Conservation (phyloP, 2,888 invertebrate genomes). For the Hirtodrosophila trivittata region DNA sequence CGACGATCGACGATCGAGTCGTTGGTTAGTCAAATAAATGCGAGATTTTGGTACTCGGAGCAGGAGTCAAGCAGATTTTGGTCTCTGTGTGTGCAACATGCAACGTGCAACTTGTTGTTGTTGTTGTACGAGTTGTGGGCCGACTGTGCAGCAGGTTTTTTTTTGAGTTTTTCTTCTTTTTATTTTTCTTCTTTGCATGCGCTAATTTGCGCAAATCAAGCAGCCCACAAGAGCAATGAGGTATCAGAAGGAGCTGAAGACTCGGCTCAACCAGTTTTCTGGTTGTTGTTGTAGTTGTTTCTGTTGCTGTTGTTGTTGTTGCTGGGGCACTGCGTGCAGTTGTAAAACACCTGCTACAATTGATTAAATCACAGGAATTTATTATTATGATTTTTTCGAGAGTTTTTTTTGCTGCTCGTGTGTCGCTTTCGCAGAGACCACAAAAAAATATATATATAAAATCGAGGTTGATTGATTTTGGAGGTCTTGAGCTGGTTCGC, state of each 20-base stretch:
- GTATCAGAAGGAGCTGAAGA: slow-evolving; percentile 36
- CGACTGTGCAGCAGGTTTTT: slow-evolving; percentile 36
- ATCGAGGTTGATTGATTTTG: slow-evolving; percentile 59
- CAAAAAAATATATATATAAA: slow-evolving; percentile 20
- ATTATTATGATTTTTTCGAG: slow-evolving; percentile 61
- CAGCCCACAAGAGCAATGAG: slow-evolving; percentile 45
- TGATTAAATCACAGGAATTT: slow-evolving; percentile 77
- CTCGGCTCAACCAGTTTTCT: slow-evolving; percentile 57
- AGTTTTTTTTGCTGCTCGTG: slow-evolving; percentile 9
- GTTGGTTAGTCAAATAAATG: slow-evolving; percentile 58
- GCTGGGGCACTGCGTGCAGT: slow-evolving; percentile 58
- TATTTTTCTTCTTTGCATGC: slow-evolving; percentile 33
- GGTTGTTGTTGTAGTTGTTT: slow-evolving; percentile 14
- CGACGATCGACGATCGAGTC: slow-evolving; percentile 23
- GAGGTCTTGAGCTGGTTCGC: slow-evolving; percentile 41
- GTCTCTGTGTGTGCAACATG: slow-evolving; percentile 8
- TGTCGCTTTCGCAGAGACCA: slow-evolving; percentile 15
- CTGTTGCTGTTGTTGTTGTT: slow-evolving; percentile 23
- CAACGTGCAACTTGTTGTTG: slow-evolving; percentile 30
- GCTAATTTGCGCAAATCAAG: slow-evolving; percentile 67
- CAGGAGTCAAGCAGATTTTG: slow-evolving; percentile 30
- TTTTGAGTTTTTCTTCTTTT: background rate
- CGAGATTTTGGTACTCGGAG: slow-evolving; percentile 8
- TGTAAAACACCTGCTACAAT: slow-evolving; percentile 78
- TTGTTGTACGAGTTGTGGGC: slow-evolving; percentile 11